Conservation (phyloP, 1,140 invertebrate species). For the Acyrthosiphon pisum region DNA sequence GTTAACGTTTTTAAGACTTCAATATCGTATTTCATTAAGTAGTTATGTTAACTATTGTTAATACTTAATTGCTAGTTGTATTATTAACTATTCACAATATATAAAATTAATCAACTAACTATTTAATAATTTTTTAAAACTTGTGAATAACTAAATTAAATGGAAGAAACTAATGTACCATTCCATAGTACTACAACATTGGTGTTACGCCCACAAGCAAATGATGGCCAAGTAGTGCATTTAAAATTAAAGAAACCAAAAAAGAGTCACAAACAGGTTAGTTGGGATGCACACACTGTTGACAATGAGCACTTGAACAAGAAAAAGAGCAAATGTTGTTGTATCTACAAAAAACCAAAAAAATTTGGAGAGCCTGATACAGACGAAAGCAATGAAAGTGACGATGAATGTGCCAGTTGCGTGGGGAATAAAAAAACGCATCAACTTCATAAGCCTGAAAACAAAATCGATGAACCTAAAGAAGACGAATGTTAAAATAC, state of each 20-base stretch:
- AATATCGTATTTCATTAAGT: background rate
- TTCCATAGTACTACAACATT: conserved; percentile 30
- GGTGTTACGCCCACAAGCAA: conserved; percentile 62
- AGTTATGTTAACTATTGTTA: background rate
- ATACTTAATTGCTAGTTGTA: background rate
- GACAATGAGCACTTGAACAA: conserved; percentile 93
- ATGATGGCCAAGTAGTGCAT: conserved; percentile 66
- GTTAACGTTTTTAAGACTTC: background rate
- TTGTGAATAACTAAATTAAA: conserved; percentile 9
- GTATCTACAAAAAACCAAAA: conserved; percentile 83
- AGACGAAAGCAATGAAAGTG: conserved; percentile 79
- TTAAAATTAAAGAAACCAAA: conserved; percentile 78
- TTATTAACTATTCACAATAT: background rate
- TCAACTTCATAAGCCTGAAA: conserved; percentile 63
- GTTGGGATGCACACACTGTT: conserved; percentile 87
- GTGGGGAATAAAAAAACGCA: conserved; percentile 80
- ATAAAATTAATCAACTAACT: background rate
- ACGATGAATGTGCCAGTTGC: conserved; percentile 85
- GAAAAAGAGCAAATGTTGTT: conserved; percentile 95
- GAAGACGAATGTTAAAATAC: background rate
- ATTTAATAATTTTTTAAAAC: background rate
- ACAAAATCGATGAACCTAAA: conserved; percentile 20
- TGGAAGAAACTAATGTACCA: conserved; percentile 17
- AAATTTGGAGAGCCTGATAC: conserved; percentile 78
- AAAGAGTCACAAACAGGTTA: conserved; percentile 79